Evolutionary conservation across 2,797 vertebrate genomes (phyloP), one percentile per base, ranked within the genome.

Genomic region (Protonibea diacanthus): DNA sequence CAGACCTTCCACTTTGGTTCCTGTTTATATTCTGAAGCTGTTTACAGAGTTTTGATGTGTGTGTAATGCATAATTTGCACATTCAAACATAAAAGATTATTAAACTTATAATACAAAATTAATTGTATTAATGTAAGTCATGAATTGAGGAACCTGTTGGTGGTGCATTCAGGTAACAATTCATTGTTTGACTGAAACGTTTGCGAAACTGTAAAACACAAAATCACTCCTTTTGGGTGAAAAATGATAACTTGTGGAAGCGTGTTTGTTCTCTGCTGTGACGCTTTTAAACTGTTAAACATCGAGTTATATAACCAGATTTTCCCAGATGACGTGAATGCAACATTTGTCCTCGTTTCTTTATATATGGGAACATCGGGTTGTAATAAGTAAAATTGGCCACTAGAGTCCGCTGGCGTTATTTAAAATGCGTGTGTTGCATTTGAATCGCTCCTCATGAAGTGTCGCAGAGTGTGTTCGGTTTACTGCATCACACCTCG

Each of bases 361-460:
- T 4, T 18, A 0, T 27, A 17, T 2, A 3, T 21, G 12, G 15
- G 40, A 12, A 2, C 2, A 15, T 47, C 0, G 7, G 2, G n/a
- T 44, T 91, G 91, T 84, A 86, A 74, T 81, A 47, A 57, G 21
- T 0, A 0, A 0, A 0, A 2, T 6, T 2, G 1, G 1, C 83
- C 93, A 38, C 67, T 88, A 89, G 92, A 91, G 62, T 90, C 72
- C 90, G 42, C 14, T 78, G 3, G 29, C 86, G 82, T 82, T 68
- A 20, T 89, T 78, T 44, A 17, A 25, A 65, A 62, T 2, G 4
- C 2, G 0, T 29, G 7, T 9, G 17, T 14, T 10, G 21, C 1
- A 0, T 55, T 38, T 27, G 1, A n/a, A 13, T 1, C 42, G 2
- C 20, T 60, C 21, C 11, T 29, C 49, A 5, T 42, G 0, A 1